Base-by-base conservation (phyloP, 2,888 invertebrate species). In the Melanargia galathea region DNA sequence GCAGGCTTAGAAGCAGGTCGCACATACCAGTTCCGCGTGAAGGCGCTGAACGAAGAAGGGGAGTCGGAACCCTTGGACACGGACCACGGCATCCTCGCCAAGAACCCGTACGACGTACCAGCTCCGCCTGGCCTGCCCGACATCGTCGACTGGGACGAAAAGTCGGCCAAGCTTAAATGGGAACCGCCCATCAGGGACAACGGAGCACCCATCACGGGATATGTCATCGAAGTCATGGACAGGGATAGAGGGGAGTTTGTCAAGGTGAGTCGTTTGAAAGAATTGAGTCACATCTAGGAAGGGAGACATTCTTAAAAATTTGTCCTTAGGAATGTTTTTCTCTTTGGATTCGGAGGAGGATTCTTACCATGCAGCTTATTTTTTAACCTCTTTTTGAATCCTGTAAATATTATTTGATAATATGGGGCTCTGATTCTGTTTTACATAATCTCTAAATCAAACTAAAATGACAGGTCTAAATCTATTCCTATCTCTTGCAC, bases 1-100 rank as follows among this genome's bases (percentile, higher is more conserved):
- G 10, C 86, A 85, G 98, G 98, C 46, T 92, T 99, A 13, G 97
- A 98, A 85, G 97, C 98, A 60, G 97, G 97, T 70, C 97, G 97
- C 84, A 97, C 98, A 66, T 99, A 99, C 90, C 97, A 98, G 82
- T 99, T 99, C 94, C 94, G 99, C 64, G 98, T 99, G 0, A 97
- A 97, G 79, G 99, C 99, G 7, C 94, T 97, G 10, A 99, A 99
- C 84, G 97, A 98, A 78, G 98, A 99, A 84, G 99, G 99, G 4
- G 97, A 97, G 83, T 98, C 98, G 0, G 99, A 99, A 75, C 98
- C 99, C 6, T 87, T 99, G 51, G 97, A 97, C 71, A 96, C 97
- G 0, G 97, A 98, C 75, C 94, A 95, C 38, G 94, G 97, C 0
- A 96, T 96, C 64, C 85, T 98, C 11, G 99, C 99, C 60, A 99